Percentiles rank a stretch among this genome's conserved stretches.
These are phyloP conservation scores for Drosophila repletoides DNA, from an alignment of 1,140 invertebrate species.

Conservation along the genomic window DNA sequence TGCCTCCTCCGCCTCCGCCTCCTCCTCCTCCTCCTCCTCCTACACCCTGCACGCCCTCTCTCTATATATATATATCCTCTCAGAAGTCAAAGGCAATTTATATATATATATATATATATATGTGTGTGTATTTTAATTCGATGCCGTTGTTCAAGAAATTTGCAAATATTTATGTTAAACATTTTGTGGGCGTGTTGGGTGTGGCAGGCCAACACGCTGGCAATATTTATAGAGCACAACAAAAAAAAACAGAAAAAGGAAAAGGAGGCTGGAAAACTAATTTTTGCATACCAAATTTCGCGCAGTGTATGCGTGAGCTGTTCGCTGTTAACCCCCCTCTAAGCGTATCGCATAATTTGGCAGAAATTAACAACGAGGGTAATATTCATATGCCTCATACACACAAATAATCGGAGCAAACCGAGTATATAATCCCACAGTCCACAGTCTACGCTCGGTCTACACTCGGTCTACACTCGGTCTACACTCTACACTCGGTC, in stretches of 20 bases:
- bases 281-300: slow-evolving; percentile 27
- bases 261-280: slow-evolving; percentile 1
- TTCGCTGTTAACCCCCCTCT: slow-evolving; percentile 31
- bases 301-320: slow-evolving; percentile 42
- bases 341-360: slow-evolving; percentile 66
- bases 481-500: slow-evolving; percentile 1
- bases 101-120: slow-evolving; percentile 32
- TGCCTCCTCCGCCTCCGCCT: neutral
- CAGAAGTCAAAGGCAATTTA: slow-evolving; percentile 43
- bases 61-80: slow-evolving; percentile 4
- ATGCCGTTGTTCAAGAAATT: slow-evolving; percentile 44
- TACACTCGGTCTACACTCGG: too few relatives aligned
- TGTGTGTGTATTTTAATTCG: slow-evolving; percentile 51
- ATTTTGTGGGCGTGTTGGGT: slow-evolving; percentile 51
- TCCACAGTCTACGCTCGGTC: too few relatives aligned
- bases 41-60: neutral
- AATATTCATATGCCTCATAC: slow-evolving; percentile 58
- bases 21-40: neutral
- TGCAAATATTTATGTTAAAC: slow-evolving; percentile 65
- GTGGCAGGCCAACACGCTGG: slow-evolving; percentile 27
- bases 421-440: too few relatives aligned
- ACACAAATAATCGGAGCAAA: too few relatives aligned
- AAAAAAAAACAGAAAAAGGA: too few relatives aligned
- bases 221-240: slow-evolving; percentile 46
- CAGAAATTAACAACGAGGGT: slow-evolving; percentile 78